Base-by-base conservation (phyloP, 1,140 invertebrate species). In the Bombyx mandarina region DNA sequence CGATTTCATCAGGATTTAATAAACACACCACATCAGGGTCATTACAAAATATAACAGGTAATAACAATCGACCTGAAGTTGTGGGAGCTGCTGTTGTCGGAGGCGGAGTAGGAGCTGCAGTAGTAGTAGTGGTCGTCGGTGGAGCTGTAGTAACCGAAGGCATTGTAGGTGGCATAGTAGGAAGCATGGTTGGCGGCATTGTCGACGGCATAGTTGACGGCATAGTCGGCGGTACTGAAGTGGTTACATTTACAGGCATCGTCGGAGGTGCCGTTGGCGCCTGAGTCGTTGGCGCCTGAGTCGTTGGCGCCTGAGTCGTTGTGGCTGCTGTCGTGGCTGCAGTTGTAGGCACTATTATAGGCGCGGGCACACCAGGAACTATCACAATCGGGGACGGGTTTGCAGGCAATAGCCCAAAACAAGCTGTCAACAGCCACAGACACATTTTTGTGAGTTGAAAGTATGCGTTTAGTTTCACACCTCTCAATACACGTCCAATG, bases 361-460 rank as follows among this genome's bases (percentile, higher is more conserved):
- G 77, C 9, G 73, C 62, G 3, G 75, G 73, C 8, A 79, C 69
- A 8, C 74, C 75, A 51, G 73, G 69, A 35, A 77, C 66, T 43
- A 87, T 70, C 8, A 88, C 74, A 2, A 84, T 62, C n/a, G 66
- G 69, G 45, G 71, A 54, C 3, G 75, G 69, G 52, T 72, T 79
- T 26, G 78, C 52, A 35, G 75, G 77, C 58, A 82, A 58, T 47
- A 87, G 63, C 56, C 88, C 82, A 56, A 88, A 72, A 61, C 85
- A 88, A 22, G 86, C 84, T 26, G 86, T 88, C 45, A 89, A 62
- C 51, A 89, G 63, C 88, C 88, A 89, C 58, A 88, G 62, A 77
- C 88, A 89, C 88, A 89, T 88, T 35, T 8, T 46, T 9, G 10
- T 43, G 10, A 35, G 26, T 35, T 35, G 4, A 35, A 35, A 35